These are phyloP conservation scores for Sebastes nivosus DNA, from an alignment of 2,797 vertebrate species.

Conservation along the genomic window DNA sequence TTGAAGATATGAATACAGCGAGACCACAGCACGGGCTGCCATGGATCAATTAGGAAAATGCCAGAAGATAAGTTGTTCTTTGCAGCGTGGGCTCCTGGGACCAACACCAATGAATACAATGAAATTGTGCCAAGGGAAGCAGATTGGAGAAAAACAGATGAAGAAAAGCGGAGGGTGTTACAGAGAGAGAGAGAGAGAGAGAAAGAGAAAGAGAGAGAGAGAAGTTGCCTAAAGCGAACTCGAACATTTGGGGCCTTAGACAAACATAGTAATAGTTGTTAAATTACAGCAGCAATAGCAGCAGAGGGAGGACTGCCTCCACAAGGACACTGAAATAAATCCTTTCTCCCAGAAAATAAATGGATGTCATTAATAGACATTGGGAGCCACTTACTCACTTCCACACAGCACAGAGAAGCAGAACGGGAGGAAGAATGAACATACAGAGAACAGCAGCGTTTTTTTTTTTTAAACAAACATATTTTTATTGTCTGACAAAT, in stretches of 20 bases:
- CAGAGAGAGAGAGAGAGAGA: slow-evolving; percentile 23
- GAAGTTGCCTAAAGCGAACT: slow-evolving; percentile 57
- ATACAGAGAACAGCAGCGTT: slow-evolving; percentile 4
- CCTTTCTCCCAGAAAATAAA: slow-evolving; percentile 66
- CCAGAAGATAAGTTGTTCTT: slow-evolving; percentile 67
- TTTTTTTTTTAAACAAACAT: slow-evolving; percentile 57
- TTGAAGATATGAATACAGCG: slow-evolving; percentile 59
- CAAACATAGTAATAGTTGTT: slow-evolving; percentile 75
- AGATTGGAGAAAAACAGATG: slow-evolving; percentile 45
- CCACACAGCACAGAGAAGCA: neutral
- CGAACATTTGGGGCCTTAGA: slow-evolving; percentile 67
- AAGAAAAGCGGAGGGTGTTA: slow-evolving; percentile 36
- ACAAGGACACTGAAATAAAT: slow-evolving; percentile 66
- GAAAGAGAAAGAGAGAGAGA: slow-evolving; percentile 14
- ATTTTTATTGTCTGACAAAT: slow-evolving; percentile 67
- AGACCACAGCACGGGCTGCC: slow-evolving; percentile 46
- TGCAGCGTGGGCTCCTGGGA: slow-evolving; percentile 65
- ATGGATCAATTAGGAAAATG: slow-evolving; percentile 78
- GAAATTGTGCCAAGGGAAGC: slow-evolving; percentile 57
- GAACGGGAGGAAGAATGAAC: slow-evolving; percentile 27
- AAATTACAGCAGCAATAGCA: slow-evolving; percentile 62
- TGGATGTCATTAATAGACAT: slow-evolving; percentile 72
- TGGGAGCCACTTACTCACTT: slow-evolving; percentile 59
- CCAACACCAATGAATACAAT: slow-evolving; percentile 57
- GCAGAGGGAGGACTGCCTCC: slow-evolving; percentile 56